Conservation (phyloP, 2,888 invertebrate species). For the Pomacea canaliculata region DNA sequence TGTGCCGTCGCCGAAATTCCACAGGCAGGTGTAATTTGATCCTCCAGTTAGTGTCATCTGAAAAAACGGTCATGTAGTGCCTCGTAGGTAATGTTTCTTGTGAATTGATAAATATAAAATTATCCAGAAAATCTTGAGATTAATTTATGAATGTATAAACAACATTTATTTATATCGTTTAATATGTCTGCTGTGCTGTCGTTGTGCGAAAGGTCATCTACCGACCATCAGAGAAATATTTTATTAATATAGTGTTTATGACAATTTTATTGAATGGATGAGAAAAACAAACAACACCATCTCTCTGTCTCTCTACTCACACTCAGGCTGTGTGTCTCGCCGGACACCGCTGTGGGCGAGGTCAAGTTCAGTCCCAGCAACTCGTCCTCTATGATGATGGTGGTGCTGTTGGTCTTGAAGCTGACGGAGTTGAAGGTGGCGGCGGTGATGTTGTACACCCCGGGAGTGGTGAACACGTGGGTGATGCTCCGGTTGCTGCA, state of each 20-base stretch:
- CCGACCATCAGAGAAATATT: no score
- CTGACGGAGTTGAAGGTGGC: constrained; percentile 52
- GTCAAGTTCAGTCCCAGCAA: constrained; percentile 43
- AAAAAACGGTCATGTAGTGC: background rate
- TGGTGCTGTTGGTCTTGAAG: constrained; percentile 47
- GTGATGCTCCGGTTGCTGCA: constrained; percentile 25
- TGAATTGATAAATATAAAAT: no score
- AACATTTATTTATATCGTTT: no score
- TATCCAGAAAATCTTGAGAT: no score
- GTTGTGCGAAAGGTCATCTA: no score
- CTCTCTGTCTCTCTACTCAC: background rate
- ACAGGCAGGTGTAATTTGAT: constrained; percentile 54
- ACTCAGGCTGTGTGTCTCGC: background rate
- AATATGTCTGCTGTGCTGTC: no score
- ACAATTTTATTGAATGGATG: no score
- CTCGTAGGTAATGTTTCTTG: background rate
- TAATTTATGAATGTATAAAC: no score
- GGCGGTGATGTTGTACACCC: constrained; percentile 49
- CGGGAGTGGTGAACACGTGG: constrained; percentile 42
- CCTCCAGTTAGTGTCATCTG: constrained; percentile 47
- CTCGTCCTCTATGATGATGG: constrained; percentile 48
- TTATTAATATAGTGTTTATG: no score
- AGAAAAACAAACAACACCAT: no score
- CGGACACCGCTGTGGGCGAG: constrained; percentile 1
- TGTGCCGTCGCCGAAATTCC: constrained; percentile 44